Conservation (phyloP, 2,888 invertebrate genomes). For the Gandaritis pyraliata region DNA sequence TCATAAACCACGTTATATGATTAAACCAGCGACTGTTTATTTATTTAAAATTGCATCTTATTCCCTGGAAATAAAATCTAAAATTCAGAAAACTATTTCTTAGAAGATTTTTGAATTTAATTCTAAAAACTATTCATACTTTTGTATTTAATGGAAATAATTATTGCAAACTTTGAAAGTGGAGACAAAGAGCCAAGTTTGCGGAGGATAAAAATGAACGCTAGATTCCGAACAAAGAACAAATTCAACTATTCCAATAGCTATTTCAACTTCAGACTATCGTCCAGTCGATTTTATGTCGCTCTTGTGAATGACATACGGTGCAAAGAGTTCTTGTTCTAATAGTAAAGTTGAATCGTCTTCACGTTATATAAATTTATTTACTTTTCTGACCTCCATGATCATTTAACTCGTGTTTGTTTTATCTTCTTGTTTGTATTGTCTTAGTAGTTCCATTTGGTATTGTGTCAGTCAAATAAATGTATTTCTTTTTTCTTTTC, state of each 20-base stretch:
- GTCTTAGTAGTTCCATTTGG: too few relatives aligned
- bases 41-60: neutral
- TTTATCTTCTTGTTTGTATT: too few relatives aligned
- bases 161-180: neutral
- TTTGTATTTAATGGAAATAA: too few relatives aligned
- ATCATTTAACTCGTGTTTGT: too few relatives aligned
- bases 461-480: too few relatives aligned
- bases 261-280: conserved; percentile 18
- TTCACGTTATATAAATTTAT: too few relatives aligned
- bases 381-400: too few relatives aligned
- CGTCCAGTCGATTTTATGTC: conserved; percentile 17
- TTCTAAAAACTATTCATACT: neutral
- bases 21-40: neutral
- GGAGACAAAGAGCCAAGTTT: neutral
- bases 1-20: neutral
- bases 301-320: conserved; percentile 8
- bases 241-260: conserved; percentile 22
- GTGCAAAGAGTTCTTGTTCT: neutral
- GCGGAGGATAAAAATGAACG: conserved; percentile 11
- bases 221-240: conserved; percentile 20
- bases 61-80: too few relatives aligned
- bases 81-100: neutral
- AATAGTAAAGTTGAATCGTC: neutral
- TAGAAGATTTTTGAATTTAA: neutral
- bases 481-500: too few relatives aligned